A percentile compares a stretch with the other conserved stretches of the same genome.
Conservation (phyloP, 64 coral and sea anemone genomes). For the Platygyra sinensis region DNA sequence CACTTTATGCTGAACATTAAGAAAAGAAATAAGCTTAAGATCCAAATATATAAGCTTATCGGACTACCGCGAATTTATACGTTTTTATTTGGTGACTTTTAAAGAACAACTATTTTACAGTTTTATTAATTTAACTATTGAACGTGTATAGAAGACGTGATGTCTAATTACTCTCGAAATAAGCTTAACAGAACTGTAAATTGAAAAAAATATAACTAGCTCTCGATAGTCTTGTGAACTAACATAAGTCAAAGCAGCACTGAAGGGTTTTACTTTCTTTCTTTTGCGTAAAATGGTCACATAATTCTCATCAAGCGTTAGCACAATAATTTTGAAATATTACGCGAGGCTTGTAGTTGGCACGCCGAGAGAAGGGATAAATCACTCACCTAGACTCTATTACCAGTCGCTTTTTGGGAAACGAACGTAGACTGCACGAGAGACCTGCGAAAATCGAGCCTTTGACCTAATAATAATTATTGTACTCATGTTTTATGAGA, state of each 20-base stretch:
- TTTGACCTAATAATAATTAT: too few species aligned
- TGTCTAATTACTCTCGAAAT: too few species aligned
- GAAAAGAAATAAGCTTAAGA: conserved; percentile 11
- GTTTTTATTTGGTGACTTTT: too few species aligned
- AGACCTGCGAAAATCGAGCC: too few species aligned
- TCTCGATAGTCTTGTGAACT: not conserved
- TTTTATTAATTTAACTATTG: too few species aligned
- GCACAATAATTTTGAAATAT: conserved; percentile 21
- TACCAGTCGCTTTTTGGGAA: too few species aligned
- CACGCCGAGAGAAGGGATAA: conserved; percentile 20
- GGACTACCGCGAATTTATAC: too few species aligned
- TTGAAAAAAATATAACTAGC: not conserved
- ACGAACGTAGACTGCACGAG: too few species aligned
- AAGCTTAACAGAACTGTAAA: not conserved
- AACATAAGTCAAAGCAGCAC: not conserved
- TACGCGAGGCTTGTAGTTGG: conserved; percentile 14
- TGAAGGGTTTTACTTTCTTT: not conserved
- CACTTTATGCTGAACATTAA: not conserved
- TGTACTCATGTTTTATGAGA: not conserved
- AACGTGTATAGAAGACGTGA: too few species aligned
- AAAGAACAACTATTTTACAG: too few species aligned
- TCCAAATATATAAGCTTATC: too few species aligned
- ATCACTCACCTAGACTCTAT: not conserved
- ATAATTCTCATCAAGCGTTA: conserved; percentile 15
- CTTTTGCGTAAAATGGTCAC: not conserved